A percentile compares a stretch with the other conserved stretches of the same genome.
These are phyloP conservation scores for Lacanobia oleracea DNA, from an alignment of 2,888 invertebrate species.

Conservation along the genomic window DNA sequence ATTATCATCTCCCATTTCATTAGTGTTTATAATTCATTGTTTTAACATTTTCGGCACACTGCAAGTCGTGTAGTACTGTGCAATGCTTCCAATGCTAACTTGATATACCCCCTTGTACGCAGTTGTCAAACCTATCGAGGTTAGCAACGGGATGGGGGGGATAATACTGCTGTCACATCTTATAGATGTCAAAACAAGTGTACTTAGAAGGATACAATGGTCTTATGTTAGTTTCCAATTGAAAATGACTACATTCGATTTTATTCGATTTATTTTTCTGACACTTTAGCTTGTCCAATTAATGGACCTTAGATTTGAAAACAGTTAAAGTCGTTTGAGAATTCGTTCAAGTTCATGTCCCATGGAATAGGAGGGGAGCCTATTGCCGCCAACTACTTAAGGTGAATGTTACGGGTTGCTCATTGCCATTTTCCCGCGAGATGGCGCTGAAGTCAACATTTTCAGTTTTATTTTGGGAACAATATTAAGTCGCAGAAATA, in stretches of 20 bases:
- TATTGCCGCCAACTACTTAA: too few relatives aligned
- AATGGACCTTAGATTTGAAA: background rate
- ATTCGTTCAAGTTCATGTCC: too few relatives aligned
- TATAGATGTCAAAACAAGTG: background rate
- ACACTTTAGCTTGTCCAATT: background rate
- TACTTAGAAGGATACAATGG: background rate
- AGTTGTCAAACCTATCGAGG: conserved; percentile 78
- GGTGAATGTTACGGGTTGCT: too few relatives aligned
- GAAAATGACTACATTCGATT: too few relatives aligned
- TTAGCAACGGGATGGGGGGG: conserved; percentile 83
- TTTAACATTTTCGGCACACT: conserved; percentile 82
- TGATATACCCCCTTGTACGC: conserved; percentile 82
- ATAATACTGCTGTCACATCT: background rate
- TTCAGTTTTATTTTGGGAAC: too few relatives aligned
- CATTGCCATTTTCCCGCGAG: too few relatives aligned
- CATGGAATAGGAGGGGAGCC: too few relatives aligned
- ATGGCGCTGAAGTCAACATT: too few relatives aligned
- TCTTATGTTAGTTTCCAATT: background rate
- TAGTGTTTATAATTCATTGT: conserved; percentile 52
- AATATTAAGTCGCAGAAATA: too few relatives aligned
- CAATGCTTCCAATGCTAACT: conserved; percentile 82
- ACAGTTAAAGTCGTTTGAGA: too few relatives aligned
- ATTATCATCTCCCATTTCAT: too few relatives aligned
- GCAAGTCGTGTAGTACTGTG: conserved; percentile 61
- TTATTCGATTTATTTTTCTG: background rate